Conservation (phyloP, 2,888 invertebrate genomes). For the Drosophila testacea region DNA sequence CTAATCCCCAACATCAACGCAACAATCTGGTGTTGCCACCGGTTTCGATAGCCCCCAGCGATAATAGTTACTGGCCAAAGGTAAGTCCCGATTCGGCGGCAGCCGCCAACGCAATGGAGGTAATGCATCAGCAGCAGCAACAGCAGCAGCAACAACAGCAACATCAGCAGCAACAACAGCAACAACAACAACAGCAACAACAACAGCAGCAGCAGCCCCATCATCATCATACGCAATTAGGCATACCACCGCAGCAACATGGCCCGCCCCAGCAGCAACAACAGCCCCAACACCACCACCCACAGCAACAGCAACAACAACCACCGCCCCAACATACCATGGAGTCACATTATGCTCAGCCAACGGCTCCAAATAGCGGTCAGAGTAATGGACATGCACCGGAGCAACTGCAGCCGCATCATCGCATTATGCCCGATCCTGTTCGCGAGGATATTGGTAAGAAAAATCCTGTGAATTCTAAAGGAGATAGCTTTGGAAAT, state of each 20-base stretch:
- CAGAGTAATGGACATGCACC: constrained; percentile 88
- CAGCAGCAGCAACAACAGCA: constrained; percentile 87
- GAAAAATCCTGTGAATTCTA: constrained; percentile 44
- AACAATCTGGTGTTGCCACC: constrained; percentile 79
- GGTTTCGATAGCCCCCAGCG: constrained; percentile 82
- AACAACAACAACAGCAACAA: constrained; percentile 82
- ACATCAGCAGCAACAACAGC: constrained; percentile 87
- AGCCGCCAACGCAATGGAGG: constrained; percentile 87
- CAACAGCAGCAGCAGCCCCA: constrained; percentile 84
- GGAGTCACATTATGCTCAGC: constrained; percentile 83
- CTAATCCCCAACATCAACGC: constrained; percentile 75
- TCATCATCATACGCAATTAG: constrained; percentile 87
- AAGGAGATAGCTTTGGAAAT: background rate
- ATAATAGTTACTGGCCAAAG: constrained; percentile 92
- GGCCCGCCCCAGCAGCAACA: constrained; percentile 84
- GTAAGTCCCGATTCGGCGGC: constrained; percentile 92
- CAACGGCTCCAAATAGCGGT: constrained; percentile 87
- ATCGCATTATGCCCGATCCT: constrained; percentile 87
- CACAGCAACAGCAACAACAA: constrained; percentile 83
- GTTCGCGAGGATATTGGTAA: constrained; percentile 86
- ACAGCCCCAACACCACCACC: constrained; percentile 86
- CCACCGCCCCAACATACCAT: constrained; percentile 89
- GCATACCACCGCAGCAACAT: constrained; percentile 86
- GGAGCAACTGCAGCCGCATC: constrained; percentile 88
- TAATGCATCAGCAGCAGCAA: constrained; percentile 88